phyloP scores from a whole-genome alignment of 2,113 vertebrate genomes.

The Pao palembangensis region DNA sequence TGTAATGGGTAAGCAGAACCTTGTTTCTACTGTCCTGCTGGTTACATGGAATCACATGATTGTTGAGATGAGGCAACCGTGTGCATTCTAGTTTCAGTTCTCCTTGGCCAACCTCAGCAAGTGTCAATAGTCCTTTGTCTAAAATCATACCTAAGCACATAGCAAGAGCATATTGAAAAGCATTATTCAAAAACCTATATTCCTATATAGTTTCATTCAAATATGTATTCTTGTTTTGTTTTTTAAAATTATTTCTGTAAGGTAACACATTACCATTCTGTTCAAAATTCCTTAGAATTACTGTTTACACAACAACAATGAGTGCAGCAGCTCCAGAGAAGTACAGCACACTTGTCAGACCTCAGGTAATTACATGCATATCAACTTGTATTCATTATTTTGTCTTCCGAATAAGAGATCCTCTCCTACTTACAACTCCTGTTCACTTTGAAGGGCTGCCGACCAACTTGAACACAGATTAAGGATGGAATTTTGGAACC shows the following conservation, averaged over 20 bases:
- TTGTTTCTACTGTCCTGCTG: background rate
- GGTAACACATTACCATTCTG: background rate
- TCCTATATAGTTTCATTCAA: background rate
- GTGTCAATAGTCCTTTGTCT: slow-evolving; percentile 34
- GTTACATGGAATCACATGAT: slow-evolving; percentile 20
- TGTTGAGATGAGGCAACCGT: slow-evolving; percentile 6
- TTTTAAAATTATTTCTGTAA: background rate
- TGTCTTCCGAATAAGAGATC: background rate
- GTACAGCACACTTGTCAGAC: slow-evolving; percentile 60
- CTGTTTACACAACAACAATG: slow-evolving; percentile 76
- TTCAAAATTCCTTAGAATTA: slow-evolving; percentile 48
- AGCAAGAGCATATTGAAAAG: slow-evolving; percentile 1
- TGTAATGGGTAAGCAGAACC: slow-evolving; percentile 67
- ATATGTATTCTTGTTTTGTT: background rate
- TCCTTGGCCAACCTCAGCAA: slow-evolving; percentile 4
- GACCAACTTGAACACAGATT: background rate
- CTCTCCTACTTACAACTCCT: background rate
- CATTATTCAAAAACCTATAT: background rate
- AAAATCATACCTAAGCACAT: slow-evolving; percentile 1
- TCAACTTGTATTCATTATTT: background rate
- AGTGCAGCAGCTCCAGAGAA: slow-evolving; percentile 62
- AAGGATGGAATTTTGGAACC: no score
- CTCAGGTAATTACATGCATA: slow-evolving; percentile 39
- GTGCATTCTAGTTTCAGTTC: slow-evolving; percentile 21
- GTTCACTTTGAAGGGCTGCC: slow-evolving; percentile 45